Conservation (phyloP, 1,140 invertebrate genomes). For the Lineus longissimus region DNA sequence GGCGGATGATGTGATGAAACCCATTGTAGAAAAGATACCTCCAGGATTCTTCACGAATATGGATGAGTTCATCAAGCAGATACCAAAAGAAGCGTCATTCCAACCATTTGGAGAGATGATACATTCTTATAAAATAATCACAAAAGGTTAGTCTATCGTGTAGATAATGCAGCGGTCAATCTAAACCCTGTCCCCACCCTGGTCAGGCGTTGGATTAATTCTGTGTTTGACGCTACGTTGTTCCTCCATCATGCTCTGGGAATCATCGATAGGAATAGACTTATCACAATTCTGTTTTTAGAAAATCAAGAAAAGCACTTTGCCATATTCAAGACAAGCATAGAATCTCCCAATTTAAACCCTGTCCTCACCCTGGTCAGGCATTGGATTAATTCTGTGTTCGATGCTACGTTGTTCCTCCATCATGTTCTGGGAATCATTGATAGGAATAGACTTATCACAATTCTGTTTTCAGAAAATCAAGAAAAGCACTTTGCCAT, state of each 20-base stretch:
- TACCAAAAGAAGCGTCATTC: constrained; percentile 69
- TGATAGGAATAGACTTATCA: no score
- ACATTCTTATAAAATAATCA: constrained; percentile 57
- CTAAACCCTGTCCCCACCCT: no score
- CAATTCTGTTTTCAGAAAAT: constrained; percentile 31
- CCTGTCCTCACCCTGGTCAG: no score
- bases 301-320: constrained; percentile 56
- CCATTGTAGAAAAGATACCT: constrained; percentile 59
- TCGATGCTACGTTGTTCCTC: no score
- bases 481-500: constrained; percentile 66
- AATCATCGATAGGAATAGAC: no score
- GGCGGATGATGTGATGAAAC: constrained; percentile 77
- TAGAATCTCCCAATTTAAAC: constrained; percentile 64
- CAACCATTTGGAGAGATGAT: constrained; percentile 68
- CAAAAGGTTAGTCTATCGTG: constrained; percentile 31
- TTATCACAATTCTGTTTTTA: constrained; percentile 14
- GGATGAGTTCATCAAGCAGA: constrained; percentile 65
- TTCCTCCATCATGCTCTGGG: no score
- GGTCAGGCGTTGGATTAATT: no score
- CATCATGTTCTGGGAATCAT: no score
- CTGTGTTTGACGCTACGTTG: no score
- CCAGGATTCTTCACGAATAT: constrained; percentile 65
- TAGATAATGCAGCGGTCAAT: no score
- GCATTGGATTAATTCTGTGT: no score
- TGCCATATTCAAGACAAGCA: constrained; percentile 69